Base-by-base conservation (phyloP, 2,797 vertebrate species). In the Allochrocebus solatus region DNA sequence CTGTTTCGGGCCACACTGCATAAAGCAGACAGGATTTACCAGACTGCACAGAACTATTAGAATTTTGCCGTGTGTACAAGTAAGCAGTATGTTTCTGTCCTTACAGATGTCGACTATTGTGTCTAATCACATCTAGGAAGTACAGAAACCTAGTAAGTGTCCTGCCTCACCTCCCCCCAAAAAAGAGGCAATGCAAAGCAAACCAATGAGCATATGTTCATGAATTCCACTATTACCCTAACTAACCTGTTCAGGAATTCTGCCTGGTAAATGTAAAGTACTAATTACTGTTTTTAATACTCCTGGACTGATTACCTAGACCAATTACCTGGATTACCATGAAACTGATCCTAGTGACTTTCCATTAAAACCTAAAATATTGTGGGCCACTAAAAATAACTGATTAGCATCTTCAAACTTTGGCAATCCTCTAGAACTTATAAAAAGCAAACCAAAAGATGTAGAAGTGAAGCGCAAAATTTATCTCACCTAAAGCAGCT, bases 21-120 rank as follows among this genome's bases (percentile, higher is more conserved):
- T 98, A 98, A 99, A 99, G 98, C 98, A 97, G 98, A 98, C 98
- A 98, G 99, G 99, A 99, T 99, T 99, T 98, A 98, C 97, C 97
- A 98, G 98, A 98, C 98, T 98, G 98, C 98, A 97, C 98, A 88
- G 92, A 98, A 99, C 98, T 98, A 97, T 95, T 97, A 97, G 96
- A 98, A 98, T 98, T 96, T 96, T 98, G 97, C 97, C 96, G 92
- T 97, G 96, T 57, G 64, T 96, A 98, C 98, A 98, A 98, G 98
- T 64, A 94, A 98, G 97, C 97, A 98, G 98, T 97, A 97, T 98
- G 98, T 98, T 98, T 98, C 98, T 98, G 97, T 98, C 98, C 97
- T 95, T 98, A 96, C 97, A 95, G 98, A 98, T 96, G 96, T 91
- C 93, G 75, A 97, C 96, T 85, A 89, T 90, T 97, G 97, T 97